Evolutionary conservation across 2,113 vertebrate species (phyloP).

Genomic region (Sardina pilchardus): DNA sequence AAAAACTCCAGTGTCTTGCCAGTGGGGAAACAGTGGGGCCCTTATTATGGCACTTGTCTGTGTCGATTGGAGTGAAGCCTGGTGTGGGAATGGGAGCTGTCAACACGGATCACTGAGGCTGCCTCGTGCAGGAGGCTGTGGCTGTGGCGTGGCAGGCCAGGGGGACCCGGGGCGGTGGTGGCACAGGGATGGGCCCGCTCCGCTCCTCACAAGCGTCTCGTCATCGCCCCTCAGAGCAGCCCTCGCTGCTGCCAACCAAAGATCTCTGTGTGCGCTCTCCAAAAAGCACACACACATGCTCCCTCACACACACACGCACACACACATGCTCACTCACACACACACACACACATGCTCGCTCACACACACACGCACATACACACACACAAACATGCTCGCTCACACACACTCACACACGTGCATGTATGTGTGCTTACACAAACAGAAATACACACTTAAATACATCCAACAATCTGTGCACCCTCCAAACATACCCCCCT

Average conservation of each 20-base stretch:
- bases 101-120: not conserved
- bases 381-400: not conserved
- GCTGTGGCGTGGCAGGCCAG: not conserved
- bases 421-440: not conserved
- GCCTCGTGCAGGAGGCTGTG: not conserved
- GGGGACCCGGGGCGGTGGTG: not conserved
- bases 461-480: not conserved
- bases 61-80: not conserved
- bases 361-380: not conserved
- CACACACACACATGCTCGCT: not conserved
- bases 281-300: too few species aligned
- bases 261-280: too few species aligned
- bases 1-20: not conserved
- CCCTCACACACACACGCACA: too few species aligned
- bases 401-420: slow-evolving; percentile 14
- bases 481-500: not conserved
- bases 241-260: not conserved
- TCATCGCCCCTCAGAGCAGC: not conserved
- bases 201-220: not conserved
- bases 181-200: not conserved
- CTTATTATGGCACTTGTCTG: slow-evolving; percentile 1
- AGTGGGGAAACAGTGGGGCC: not conserved
- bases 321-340: not conserved
- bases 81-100: not conserved
- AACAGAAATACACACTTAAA: slow-evolving; percentile 33